A percentile compares a stretch with the other conserved stretches of the same genome.
Conservation (phyloP, 1,140 invertebrate genomes). For the Amyelois transitella region DNA sequence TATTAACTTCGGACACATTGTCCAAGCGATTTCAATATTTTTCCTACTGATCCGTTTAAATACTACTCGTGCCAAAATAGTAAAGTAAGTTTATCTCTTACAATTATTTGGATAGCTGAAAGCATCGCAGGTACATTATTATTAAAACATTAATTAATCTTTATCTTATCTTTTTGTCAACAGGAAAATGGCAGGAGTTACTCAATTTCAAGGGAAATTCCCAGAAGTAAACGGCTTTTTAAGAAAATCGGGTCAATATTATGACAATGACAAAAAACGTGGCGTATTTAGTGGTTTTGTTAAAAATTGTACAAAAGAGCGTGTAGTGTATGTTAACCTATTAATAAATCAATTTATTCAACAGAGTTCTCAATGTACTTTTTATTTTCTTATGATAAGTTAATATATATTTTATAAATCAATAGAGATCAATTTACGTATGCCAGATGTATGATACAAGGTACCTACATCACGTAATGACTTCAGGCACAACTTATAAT, state of each 20-base stretch:
- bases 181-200: background rate
- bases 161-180: background rate
- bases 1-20: no score
- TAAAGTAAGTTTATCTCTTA: no score
- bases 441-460: no score
- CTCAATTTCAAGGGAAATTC: background rate
- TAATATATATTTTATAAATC: background rate
- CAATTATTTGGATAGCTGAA: no score
- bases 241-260: background rate
- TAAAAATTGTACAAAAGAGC: background rate
- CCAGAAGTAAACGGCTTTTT: background rate
- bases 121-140: no score
- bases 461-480: no score
- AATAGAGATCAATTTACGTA: background rate
- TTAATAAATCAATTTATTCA: conserved; percentile 33
- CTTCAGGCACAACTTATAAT: no score
- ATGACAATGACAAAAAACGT: background rate
- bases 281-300: background rate
- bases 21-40: no score
- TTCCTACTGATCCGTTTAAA: no score
- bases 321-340: background rate
- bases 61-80: no score
- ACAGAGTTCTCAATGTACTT: conserved; percentile 36
- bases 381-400: conserved; percentile 17
- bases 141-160: background rate